Evolutionary conservation across 92 coral and sea anemone species (phyloP).

Genomic region (Siderastrea radians): DNA sequence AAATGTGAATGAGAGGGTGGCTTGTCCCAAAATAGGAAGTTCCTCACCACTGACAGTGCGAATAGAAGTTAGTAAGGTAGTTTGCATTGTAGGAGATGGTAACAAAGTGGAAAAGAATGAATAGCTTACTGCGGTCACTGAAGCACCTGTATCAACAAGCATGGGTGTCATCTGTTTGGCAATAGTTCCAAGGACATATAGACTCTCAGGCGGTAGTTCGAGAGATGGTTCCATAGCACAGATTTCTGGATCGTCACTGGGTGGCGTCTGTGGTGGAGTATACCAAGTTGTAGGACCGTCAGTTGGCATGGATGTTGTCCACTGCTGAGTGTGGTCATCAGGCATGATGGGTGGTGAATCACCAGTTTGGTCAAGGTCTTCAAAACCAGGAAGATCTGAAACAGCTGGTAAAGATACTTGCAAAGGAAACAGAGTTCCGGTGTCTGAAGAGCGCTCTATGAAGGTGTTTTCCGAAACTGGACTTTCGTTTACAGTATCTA

Average conservation of each 20-base stretch:
- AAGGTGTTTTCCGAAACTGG: background rate
- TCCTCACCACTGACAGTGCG: slow-evolving; percentile 68
- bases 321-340: too few relatives aligned
- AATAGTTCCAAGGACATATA: background rate
- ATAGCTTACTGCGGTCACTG: slow-evolving; percentile 28
- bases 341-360: too few relatives aligned
- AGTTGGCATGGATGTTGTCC: too few relatives aligned
- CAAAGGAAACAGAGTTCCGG: background rate
- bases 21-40: slow-evolving; percentile 26
- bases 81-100: background rate
- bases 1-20: background rate
- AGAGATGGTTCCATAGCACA: background rate
- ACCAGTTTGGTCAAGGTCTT: background rate
- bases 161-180: background rate
- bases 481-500: background rate
- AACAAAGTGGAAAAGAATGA: slow-evolving; percentile 2
- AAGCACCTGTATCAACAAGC: slow-evolving; percentile 66
- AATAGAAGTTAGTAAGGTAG: background rate
- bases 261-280: too few relatives aligned
- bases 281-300: too few relatives aligned
- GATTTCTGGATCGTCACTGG: too few relatives aligned
- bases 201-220: background rate
- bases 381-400: slow-evolving; percentile 8
- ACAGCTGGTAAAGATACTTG: background rate
- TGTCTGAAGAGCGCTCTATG: background rate